Base-by-base conservation (phyloP, 2,888 invertebrate genomes). In the Congeria kusceri region DNA sequence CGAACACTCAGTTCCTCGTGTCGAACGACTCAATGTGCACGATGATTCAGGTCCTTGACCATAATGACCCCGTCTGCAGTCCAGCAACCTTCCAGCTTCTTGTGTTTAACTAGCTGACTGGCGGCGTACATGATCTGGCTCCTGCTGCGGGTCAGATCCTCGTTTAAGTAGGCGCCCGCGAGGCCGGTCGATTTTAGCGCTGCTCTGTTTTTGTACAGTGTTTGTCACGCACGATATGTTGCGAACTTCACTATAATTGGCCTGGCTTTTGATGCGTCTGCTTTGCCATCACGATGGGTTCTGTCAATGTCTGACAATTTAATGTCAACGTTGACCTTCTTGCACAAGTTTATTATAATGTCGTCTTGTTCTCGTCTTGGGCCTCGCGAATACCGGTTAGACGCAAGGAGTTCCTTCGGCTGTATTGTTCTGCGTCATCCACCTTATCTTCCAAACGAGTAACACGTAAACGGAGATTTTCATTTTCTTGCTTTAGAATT, bases 161-260 rank as follows among this genome's bases (percentile, higher is more conserved):
- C 68, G 46, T 69, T 69, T 13, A 69, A 20, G 25, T 27, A 68
- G 18, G 46, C 27, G n/a, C 58, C 39, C 0, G 23, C 18, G 23
- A 66, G 25, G 15, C 39, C 13, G 23, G 57, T 27, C 25, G 58
- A 58, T 69, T 61, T 61, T 15, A 69, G 32, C 32, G 46, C 23
- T 1, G 29, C 9, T 25, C 29, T 13, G 13, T 29, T 59, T 29
- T 18, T 47, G 7, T 61, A 39, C 3, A 69, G 23, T 13, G 44
- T 59, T 27, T 68, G 57, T 15, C 67, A 44, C 1, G 67, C 32
- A 13, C 58, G 56, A 32, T 69, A 58, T 3, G 47, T 28, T 18
- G 49, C 49, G 20, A 69, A 69, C 47, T 69, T 61, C 11, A 69
- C 53, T 11, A 69, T 59, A 11, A 69, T 69, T 20, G 59, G 47